Base-by-base conservation (phyloP, 2,888 invertebrate genomes). In the Phlogophora meticulosa region DNA sequence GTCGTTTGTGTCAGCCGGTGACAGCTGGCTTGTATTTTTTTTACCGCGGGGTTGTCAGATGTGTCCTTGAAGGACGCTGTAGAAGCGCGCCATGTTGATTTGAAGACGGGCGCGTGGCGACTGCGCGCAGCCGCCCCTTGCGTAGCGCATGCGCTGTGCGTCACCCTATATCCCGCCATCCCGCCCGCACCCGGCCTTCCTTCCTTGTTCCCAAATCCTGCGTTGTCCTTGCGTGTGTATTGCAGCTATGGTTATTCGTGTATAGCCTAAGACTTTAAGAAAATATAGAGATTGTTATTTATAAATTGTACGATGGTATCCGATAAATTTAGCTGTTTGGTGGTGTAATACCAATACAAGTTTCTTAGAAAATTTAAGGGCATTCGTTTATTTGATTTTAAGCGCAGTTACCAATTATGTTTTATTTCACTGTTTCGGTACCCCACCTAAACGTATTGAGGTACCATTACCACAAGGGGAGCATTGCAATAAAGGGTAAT, bases 21-120 rank as follows among this genome's bases (percentile, higher is more conserved):
- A 83, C 83, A 83, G 78, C 61, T 77, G 71, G 69, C 53, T 71
- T 88, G 84, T 82, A 80, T 84, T 88, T 88, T n/a, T 89, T 88
- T 88, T 89, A 84, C 85, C 89, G 92, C 88, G 88, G 89, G 91
- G 86, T 85, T 93, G 93, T 93, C 92, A 93, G 84, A 87, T 59
- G 85, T 89, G 93, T 93, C 94, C 94, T 94, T 93, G 92, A 88
- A 86, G 90, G 87, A 91, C 90, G 89, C 88, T 82, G 67, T 73
- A 56, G 61, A 59, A 71, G 48, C 82, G 83, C 94, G 93, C 94
- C 94, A 93, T 94, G 91, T 92, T 92, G 90, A 84, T 89, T 91
- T 88, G 88, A 88, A 91, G 91, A 91, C 92, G 90, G 90, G 92
- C 95, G 94, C 94, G 93, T 93, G 93, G 90, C 93, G 93, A 95